Evolutionary conservation across 2,888 invertebrate species (phyloP), one percentile per base, ranked within the genome.

Genomic region (Pteria penguin): DNA sequence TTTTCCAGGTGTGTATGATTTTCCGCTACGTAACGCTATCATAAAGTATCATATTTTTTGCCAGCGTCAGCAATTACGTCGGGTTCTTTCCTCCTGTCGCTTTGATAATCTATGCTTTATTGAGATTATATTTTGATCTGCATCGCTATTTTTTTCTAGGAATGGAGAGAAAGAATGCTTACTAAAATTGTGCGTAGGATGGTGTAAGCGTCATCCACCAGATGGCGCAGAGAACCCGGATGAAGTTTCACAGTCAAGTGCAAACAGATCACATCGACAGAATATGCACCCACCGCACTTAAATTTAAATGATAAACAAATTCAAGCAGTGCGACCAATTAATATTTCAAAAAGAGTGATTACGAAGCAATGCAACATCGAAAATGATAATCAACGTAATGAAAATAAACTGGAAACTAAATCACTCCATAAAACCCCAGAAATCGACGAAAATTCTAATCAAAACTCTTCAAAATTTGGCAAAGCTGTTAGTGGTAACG

Each of bases 131-230:
- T n/a, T n/a, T n/a, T n/a, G n/a, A n/a, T n/a, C n/a, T n/a, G n/a
- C n/a, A n/a, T n/a, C n/a, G n/a, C n/a, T n/a, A n/a, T 63, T 52
- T 18, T 65, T 55, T 68, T 58, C n/a, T 26, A 77, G 76, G 76
- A 67, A 77, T 55, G 60, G 65, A 5, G 76, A 77, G 31, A 77
- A 77, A 65, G 72, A 73, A 11, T 77, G 76, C 54, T 22, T 77
- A 29, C 31, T 69, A 2, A 57, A 69, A 14, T 14, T 77, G 27
- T 77, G 72, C 33, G 55, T 66, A 22, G 76, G 69, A 5, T 52
- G 68, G 36, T 77, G 69, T 45, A 77, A 72, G 65, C 61, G 76
- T 18, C 73, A 69, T 11, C 76, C 72, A 3, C 72, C 76, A 8
- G 76, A 77, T 52, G 76, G 76, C 22, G 72, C 69, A 24, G 76